These are phyloP conservation scores for Gallirallus australis DNA, from an alignment of 2,797 vertebrate species.

Conservation along the genomic window DNA sequence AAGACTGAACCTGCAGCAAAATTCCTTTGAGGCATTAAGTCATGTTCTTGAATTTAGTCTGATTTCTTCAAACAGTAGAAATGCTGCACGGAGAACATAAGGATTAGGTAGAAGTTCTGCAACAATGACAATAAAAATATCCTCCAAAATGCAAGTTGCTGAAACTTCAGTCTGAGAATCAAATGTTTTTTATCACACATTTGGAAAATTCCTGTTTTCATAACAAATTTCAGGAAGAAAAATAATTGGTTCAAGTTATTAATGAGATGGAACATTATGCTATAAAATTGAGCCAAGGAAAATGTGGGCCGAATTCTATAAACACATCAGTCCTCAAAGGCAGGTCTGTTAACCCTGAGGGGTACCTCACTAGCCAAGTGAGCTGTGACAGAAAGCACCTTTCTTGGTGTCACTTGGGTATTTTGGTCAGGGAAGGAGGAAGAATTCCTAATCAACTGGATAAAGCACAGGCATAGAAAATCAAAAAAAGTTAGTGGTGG, in stretches of 20 bases:
- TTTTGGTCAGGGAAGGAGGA: neutral
- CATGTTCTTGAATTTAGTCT: neutral
- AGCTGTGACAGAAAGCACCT: neutral
- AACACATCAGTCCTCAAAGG: neutral
- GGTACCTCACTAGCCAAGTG: neutral
- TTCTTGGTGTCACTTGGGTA: neutral
- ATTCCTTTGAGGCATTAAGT: neutral
- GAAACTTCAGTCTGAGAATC: neutral
- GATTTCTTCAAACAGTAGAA: constrained; percentile 18
- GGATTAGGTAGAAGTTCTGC: neutral
- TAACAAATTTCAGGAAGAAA: neutral
- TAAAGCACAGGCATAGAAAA: neutral
- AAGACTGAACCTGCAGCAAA: neutral
- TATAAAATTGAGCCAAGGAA: neutral
- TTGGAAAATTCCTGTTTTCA: neutral
- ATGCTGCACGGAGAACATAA: neutral
- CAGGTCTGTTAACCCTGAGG: neutral
- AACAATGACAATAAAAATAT: neutral
- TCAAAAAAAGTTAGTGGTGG: neutral
- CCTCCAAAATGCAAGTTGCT: neutral
- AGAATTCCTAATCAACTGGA: neutral
- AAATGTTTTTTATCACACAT: neutral
- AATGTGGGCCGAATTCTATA: neutral
- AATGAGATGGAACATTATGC: neutral
- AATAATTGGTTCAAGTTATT: neutral